phyloP scores from a whole-genome alignment of 2,888 invertebrate species.

The Melanostoma scalare region DNA sequence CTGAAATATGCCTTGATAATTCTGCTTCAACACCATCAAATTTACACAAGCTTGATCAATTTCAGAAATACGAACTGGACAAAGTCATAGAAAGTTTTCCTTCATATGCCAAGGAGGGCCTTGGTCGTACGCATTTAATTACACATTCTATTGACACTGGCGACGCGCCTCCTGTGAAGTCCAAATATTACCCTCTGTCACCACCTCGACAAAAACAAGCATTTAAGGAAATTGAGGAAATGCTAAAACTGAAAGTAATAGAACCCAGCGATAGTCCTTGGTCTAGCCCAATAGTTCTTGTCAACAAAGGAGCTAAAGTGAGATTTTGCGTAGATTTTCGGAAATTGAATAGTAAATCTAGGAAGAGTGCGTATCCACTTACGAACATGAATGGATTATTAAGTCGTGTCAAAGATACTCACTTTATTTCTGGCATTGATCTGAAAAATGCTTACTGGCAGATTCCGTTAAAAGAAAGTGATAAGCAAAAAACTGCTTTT shows the following conservation, averaged over 20 bases:
- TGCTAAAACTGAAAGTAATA: constrained; percentile 48
- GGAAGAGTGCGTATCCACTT: constrained; percentile 44
- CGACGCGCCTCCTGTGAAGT: constrained; percentile 35
- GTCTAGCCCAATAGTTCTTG: background rate
- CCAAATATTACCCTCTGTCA: constrained; percentile 51
- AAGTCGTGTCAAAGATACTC: constrained; percentile 1
- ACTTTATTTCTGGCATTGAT: constrained; percentile 43
- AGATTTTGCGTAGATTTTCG: constrained; percentile 75
- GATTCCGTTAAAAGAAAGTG: constrained; percentile 32
- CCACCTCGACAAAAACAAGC: constrained; percentile 54
- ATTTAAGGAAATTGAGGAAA: constrained; percentile 49
- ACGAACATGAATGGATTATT: constrained; percentile 72
- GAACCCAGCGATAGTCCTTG: constrained; percentile 13
- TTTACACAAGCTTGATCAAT: background rate
- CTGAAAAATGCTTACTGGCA: constrained; percentile 58
- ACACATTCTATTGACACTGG: background rate
- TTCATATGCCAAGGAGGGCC: background rate
- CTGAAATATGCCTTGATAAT: background rate
- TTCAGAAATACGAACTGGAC: constrained; percentile 4
- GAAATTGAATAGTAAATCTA: constrained; percentile 74
- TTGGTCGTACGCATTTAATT: background rate
- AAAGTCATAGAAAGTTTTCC: background rate
- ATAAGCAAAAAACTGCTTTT: constrained; percentile 49
- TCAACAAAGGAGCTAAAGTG: background rate
- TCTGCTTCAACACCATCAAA: background rate